phyloP scores from a whole-genome alignment of 2,797 vertebrate genomes.

The Enteromius paludinosus region DNA sequence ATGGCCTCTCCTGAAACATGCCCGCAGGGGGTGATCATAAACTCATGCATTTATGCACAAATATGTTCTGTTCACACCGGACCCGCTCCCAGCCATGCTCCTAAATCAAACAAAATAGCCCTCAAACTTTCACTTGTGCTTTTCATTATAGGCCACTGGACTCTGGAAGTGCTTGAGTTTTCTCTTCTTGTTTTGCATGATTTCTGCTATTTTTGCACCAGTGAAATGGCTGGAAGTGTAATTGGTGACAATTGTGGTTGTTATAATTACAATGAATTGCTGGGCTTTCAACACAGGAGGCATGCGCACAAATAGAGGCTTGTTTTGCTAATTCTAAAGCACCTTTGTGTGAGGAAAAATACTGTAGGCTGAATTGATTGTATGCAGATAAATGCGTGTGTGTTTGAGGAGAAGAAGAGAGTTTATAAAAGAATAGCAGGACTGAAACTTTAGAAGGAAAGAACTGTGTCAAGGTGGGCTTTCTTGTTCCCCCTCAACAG shows the following conservation, averaged over 20 bases:
- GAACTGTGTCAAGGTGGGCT: slow-evolving; percentile 62
- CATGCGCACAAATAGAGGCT: not conserved
- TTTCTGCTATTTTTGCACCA: slow-evolving; percentile 7
- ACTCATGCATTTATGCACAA: slow-evolving; percentile 52
- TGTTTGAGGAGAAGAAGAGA: not conserved
- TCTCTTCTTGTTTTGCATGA: slow-evolving; percentile 7
- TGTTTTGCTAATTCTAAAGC: not conserved
- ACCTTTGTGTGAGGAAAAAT: slow-evolving; percentile 21
- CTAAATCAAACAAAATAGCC: slow-evolving; percentile 50
- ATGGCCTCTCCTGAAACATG: slow-evolving; percentile 50
- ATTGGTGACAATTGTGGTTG: slow-evolving; percentile 4
- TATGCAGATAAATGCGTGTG: slow-evolving; percentile 6
- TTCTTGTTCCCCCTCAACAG: slow-evolving; percentile 52
- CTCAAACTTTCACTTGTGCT: slow-evolving; percentile 34
- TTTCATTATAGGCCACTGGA: slow-evolving; percentile 27
- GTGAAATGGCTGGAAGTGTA: slow-evolving; percentile 6
- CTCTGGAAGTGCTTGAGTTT: slow-evolving; percentile 5
- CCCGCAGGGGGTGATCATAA: slow-evolving; percentile 48
- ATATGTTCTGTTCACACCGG: slow-evolving; percentile 47
- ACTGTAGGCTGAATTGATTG: slow-evolving; percentile 16
- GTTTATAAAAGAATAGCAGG: slow-evolving; percentile 20
- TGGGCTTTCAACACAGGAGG: not conserved
- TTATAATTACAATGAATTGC: slow-evolving; percentile 22
- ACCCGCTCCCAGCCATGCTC: slow-evolving; percentile 28
- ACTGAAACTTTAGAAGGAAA: slow-evolving; percentile 50